These are phyloP conservation scores for Hydraecia micacea DNA, from an alignment of 2,888 invertebrate genomes.

Conservation along the genomic window DNA sequence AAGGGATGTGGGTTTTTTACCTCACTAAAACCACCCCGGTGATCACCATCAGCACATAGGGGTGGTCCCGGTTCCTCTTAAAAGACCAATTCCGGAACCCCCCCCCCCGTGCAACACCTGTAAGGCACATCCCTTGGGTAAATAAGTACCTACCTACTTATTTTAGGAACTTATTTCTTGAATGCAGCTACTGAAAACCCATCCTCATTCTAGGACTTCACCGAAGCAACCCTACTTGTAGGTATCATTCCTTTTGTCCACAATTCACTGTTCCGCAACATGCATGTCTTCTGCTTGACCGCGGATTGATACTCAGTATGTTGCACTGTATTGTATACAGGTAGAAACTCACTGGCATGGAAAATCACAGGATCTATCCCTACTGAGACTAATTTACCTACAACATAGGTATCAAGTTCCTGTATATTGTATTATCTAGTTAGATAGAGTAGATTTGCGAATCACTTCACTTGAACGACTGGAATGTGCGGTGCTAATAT, in stretches of 20 bases:
- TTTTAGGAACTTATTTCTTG: too few relatives aligned
- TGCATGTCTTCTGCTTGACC: conserved; percentile 35
- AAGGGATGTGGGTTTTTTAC: too few relatives aligned
- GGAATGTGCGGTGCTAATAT: neutral
- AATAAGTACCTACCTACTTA: too few relatives aligned
- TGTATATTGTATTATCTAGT: neutral
- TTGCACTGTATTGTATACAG: conserved; percentile 13
- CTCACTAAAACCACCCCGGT: too few relatives aligned
- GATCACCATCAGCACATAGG: too few relatives aligned
- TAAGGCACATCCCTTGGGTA: too few relatives aligned
- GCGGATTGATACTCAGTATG: conserved; percentile 28
- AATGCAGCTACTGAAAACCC: neutral
- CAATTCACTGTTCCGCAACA: conserved; percentile 25
- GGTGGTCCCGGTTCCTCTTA: too few relatives aligned
- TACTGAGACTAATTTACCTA: neutral
- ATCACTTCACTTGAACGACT: conserved; percentile 8
- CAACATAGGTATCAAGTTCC: conserved; percentile 14
- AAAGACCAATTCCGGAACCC: too few relatives aligned
- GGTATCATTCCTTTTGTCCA: neutral
- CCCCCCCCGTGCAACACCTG: too few relatives aligned
- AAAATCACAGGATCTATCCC: conserved; percentile 38
- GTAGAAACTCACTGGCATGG: conserved; percentile 36
- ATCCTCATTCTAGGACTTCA: too few relatives aligned
- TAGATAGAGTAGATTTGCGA: neutral
- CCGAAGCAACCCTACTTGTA: neutral